These are phyloP conservation scores for Gortyna flavago DNA, from an alignment of 2,888 invertebrate species.

Conservation along the genomic window DNA sequence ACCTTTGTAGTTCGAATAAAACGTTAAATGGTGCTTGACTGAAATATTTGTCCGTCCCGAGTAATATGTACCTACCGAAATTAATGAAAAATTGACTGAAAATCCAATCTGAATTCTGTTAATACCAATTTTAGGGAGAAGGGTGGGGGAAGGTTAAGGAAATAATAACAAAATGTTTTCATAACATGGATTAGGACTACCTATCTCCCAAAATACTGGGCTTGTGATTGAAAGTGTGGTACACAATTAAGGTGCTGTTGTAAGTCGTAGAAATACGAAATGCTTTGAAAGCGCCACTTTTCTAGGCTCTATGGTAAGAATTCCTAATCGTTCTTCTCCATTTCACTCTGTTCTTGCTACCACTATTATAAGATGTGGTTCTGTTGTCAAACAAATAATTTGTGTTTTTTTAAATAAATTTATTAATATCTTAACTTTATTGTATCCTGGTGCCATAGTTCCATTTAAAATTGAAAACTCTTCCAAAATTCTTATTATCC, in stretches of 20 bases:
- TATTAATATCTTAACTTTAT: neutral
- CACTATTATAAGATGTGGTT: neutral
- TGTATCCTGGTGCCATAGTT: neutral
- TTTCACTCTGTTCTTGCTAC: neutral
- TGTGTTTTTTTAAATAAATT: neutral
- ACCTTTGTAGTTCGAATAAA: neutral
- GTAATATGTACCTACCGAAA: neutral
- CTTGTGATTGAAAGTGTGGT: no score
- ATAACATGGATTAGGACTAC: neutral
- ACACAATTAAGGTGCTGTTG: neutral
- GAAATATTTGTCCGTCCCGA: neutral
- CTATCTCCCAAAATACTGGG: neutral
- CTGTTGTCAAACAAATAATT: neutral
- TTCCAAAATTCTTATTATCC: neutral
- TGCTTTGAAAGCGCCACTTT: neutral
- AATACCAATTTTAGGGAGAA: no score
- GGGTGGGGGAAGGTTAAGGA: neutral
- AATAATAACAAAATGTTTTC: neutral
- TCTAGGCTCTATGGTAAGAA: neutral
- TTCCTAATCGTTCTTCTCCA: neutral
- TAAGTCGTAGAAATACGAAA: neutral
- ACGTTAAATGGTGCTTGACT: neutral
- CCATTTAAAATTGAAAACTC: neutral
- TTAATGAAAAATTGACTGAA: neutral
- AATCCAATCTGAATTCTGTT: no score